Percentiles rank a stretch among this genome's conserved stretches.
Conservation (phyloP, 53 echinoderm and acorn worm genomes). For the Hippasteria phrygiana region DNA sequence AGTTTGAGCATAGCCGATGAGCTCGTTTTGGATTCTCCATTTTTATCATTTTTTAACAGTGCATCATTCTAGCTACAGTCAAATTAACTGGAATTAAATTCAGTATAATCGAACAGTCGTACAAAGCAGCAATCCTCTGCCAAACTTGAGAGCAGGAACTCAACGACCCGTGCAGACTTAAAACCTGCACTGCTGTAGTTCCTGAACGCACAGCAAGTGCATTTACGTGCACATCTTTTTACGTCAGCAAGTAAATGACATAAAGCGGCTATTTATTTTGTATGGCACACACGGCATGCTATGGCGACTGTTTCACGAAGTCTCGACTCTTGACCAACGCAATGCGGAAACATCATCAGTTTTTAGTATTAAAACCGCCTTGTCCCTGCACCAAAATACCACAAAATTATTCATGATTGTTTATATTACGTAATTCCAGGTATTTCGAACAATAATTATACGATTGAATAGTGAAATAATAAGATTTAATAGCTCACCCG, state of each 20-base stretch:
- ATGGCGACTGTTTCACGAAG: slow-evolving; percentile 66
- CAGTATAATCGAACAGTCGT: slow-evolving; percentile 38
- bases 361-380: background rate
- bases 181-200: background rate
- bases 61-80: too few species aligned
- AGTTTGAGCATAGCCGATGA: too few species aligned
- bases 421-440: background rate
- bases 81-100: background rate
- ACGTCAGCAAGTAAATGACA: too few species aligned
- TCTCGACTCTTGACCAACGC: background rate
- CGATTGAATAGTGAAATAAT: background rate
- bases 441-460: background rate
- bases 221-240: background rate
- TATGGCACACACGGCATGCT: background rate
- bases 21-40: too few species aligned
- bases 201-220: background rate
- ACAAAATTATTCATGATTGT: background rate
- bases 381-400: slow-evolving; percentile 1
- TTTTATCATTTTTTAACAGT: too few species aligned
- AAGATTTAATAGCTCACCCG: slow-evolving; percentile 41
- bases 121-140: background rate
- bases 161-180: slow-evolving; percentile 55
- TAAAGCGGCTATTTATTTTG: slow-evolving; percentile 42
- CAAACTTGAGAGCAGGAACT: background rate
- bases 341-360: background rate